phyloP scores from a whole-genome alignment of 2,797 vertebrate genomes.

The Epinephelus malabaricus region DNA sequence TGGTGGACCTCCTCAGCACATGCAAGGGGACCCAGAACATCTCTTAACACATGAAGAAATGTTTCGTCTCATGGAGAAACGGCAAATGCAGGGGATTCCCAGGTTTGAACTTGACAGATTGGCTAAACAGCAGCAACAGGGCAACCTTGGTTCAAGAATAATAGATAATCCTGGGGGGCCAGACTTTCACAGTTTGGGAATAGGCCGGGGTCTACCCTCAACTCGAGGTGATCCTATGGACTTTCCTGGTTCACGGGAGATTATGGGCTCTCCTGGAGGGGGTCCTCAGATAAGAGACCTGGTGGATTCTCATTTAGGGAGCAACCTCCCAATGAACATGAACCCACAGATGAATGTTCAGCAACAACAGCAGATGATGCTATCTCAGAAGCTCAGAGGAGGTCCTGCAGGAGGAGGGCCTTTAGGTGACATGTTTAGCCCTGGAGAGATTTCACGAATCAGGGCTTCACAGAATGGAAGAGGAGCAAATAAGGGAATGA shows the following conservation, averaged over 20 bases:
- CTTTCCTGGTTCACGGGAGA: conserved; percentile 90
- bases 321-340: conserved; percentile 92
- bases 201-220: conserved; percentile 81
- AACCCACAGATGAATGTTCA: conserved; percentile 92
- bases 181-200: conserved; percentile 84
- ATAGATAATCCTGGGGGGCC: conserved; percentile 79
- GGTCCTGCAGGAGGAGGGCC: conserved; percentile 84
- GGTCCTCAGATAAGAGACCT: conserved; percentile 90
- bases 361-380: conserved; percentile 93
- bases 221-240: conserved; percentile 89
- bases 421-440: conserved; percentile 84
- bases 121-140: conserved; percentile 89
- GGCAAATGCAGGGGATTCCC: conserved; percentile 88
- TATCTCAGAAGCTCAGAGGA: conserved; percentile 91
- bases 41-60: conserved; percentile 93
- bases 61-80: conserved; percentile 94
- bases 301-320: conserved; percentile 89
- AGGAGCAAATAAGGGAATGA: conserved; percentile 89
- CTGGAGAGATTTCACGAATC: conserved; percentile 90
- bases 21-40: conserved; percentile 91
- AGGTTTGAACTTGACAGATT: conserved; percentile 94
- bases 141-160: conserved; percentile 77
- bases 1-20: conserved; percentile 82
- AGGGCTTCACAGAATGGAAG: conserved; percentile 87
- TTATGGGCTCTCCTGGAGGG: conserved; percentile 90